Conservation (phyloP, 2,113 vertebrate genomes). For the Clarias batrachus region DNA sequence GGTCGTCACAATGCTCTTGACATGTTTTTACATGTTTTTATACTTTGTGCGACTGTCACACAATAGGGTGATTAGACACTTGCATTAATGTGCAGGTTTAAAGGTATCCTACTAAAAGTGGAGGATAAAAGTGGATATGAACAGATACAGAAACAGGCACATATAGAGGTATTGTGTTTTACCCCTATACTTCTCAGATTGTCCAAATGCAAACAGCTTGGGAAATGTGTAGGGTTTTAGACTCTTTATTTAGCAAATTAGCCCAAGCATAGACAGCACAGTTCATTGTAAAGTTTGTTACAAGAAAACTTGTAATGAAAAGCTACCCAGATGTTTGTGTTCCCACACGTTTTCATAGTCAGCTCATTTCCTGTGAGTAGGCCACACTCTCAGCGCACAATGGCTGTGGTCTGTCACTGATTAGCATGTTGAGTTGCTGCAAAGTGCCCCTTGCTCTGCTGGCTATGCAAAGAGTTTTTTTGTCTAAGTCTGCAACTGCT, state of each 20-base stretch:
- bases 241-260: neutral
- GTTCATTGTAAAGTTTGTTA: neutral
- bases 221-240: neutral
- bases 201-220: neutral
- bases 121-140: neutral
- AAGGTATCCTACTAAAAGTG: too few species aligned
- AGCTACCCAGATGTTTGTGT: neutral
- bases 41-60: too few species aligned
- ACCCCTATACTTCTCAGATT: neutral
- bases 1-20: too few species aligned
- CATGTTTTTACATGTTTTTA: too few species aligned
- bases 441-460: conserved; percentile 10
- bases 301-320: neutral
- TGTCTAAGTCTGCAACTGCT: conserved; percentile 23
- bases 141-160: neutral
- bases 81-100: too few species aligned
- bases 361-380: conserved; percentile 23
- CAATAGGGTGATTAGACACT: too few species aligned
- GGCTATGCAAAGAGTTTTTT: neutral
- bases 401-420: conserved; percentile 42
- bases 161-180: neutral
- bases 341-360: neutral
- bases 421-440: conserved; percentile 14
- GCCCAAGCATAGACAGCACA: neutral
- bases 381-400: neutral